A percentile compares a stretch with the other conserved stretches of the same genome.
Conservation (phyloP, 1,140 invertebrate species). For the Anadara kagoshimensis region DNA sequence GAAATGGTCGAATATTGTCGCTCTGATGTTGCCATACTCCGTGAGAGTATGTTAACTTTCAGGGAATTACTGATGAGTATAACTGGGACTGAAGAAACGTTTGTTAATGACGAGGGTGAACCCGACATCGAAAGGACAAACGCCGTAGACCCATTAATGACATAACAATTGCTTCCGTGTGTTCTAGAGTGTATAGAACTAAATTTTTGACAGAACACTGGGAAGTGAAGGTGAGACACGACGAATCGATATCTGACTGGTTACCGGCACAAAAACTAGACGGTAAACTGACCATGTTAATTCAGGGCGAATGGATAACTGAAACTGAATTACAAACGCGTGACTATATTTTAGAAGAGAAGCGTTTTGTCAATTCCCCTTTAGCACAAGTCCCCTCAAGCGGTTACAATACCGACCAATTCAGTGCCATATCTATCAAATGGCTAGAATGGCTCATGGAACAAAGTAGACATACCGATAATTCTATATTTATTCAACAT, state of each 20-base stretch:
- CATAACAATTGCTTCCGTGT: slow-evolving; percentile 6
- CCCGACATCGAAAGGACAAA: slow-evolving; percentile 2
- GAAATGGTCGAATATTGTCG: slow-evolving; percentile 7
- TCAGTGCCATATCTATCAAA: slow-evolving; percentile 28
- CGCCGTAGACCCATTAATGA: slow-evolving; percentile 7
- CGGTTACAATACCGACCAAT: slow-evolving; percentile 29
- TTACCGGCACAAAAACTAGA: slow-evolving; percentile 9
- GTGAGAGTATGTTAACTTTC: slow-evolving; percentile 1
- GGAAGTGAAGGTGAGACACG: slow-evolving; percentile 17
- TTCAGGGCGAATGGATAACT: not conserved
- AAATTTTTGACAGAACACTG: slow-evolving; percentile 20
- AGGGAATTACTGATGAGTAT: slow-evolving; percentile 2
- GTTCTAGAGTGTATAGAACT: slow-evolving; percentile 9
- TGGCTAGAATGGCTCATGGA: slow-evolving; percentile 32
- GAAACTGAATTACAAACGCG: slow-evolving; percentile 5
- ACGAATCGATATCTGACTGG: slow-evolving; percentile 13
- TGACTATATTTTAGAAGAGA: slow-evolving; percentile 14
- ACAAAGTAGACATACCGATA: not conserved
- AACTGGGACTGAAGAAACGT: not conserved
- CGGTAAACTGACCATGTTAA: slow-evolving; percentile 10
- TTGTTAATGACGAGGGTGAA: slow-evolving; percentile 18
- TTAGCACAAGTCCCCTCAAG: slow-evolving; percentile 21
- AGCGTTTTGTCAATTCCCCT: slow-evolving; percentile 13
- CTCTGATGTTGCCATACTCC: slow-evolving; percentile 6
- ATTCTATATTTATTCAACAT: slow-evolving; percentile 17